These are phyloP conservation scores for Meta bourneti DNA, from an alignment of 2,888 invertebrate genomes.

Conservation along the genomic window DNA sequence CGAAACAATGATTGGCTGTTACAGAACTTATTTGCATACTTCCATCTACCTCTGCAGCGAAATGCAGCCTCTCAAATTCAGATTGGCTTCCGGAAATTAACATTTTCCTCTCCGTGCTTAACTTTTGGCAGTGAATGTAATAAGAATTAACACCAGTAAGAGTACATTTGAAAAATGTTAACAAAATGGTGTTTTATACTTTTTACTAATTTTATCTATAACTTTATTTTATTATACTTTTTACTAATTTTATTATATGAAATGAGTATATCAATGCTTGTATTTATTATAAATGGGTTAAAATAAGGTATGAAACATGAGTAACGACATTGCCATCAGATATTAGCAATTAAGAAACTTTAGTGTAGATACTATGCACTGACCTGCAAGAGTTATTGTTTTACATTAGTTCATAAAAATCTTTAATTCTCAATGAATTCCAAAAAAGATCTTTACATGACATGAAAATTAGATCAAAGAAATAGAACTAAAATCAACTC, in stretches of 20 bases:
- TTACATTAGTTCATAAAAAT: neutral
- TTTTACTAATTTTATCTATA: neutral
- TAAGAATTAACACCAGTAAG: too few relatives aligned
- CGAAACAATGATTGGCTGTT: too few relatives aligned
- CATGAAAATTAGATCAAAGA: too few relatives aligned
- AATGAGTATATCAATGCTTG: neutral
- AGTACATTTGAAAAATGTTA: neutral
- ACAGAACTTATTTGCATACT: too few relatives aligned
- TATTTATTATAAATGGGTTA: neutral
- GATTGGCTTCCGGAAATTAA: too few relatives aligned
- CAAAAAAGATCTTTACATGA: too few relatives aligned
- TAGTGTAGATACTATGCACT: too few relatives aligned
- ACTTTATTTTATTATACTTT: too few relatives aligned
- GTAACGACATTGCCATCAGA: neutral
- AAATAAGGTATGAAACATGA: neutral
- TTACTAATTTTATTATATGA: neutral
- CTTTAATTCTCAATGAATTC: neutral
- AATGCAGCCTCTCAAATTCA: too few relatives aligned
- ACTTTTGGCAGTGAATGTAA: too few relatives aligned
- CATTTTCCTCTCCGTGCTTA: too few relatives aligned
- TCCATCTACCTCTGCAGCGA: too few relatives aligned
- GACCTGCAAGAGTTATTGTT: neutral
- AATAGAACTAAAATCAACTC: neutral
- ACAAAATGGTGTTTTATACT: neutral
- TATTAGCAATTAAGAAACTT: neutral